Percentiles rank a stretch among this genome's conserved stretches.
phyloP scores from a whole-genome alignment of 2,797 vertebrate species.

The Crenuchus spilurus region DNA sequence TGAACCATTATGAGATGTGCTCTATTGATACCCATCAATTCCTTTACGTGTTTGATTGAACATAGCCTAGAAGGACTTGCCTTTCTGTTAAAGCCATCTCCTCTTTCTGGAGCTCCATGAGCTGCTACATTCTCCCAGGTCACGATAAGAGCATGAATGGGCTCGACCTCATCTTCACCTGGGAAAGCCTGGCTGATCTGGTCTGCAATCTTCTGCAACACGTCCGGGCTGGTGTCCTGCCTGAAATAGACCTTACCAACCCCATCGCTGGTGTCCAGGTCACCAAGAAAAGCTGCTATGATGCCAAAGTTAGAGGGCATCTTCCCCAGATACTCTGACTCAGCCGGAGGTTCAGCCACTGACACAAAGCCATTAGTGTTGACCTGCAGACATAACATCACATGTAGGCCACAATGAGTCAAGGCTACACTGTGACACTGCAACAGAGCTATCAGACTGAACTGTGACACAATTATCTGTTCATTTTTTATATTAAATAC shows the following conservation, averaged over 20 bases:
- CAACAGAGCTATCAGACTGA: neutral
- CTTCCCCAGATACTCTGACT: constrained; percentile 79
- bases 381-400: constrained; percentile 69
- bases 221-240: constrained; percentile 74
- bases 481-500: too few species aligned
- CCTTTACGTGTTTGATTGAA: too few species aligned
- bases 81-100: constrained; percentile 66
- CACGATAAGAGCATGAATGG: constrained; percentile 76
- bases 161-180: constrained; percentile 64
- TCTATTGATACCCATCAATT: too few species aligned
- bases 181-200: constrained; percentile 82
- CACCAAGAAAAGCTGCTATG: constrained; percentile 84
- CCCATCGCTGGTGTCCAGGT: constrained; percentile 83
- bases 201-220: constrained; percentile 66
- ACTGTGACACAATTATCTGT: neutral
- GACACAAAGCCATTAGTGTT: constrained; percentile 89
- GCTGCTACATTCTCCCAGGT: constrained; percentile 88
- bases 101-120: constrained; percentile 59
- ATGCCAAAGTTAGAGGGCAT: constrained; percentile 82
- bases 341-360: constrained; percentile 67
- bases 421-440: neutral
- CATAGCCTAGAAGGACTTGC: constrained; percentile 68
- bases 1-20: too few species aligned
- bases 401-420: neutral
- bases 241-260: constrained; percentile 84